A percentile compares a stretch with the other conserved stretches of the same genome.
Conservation (phyloP, 2,797 vertebrate genomes). For the Neosilurus mollespiculum region DNA sequence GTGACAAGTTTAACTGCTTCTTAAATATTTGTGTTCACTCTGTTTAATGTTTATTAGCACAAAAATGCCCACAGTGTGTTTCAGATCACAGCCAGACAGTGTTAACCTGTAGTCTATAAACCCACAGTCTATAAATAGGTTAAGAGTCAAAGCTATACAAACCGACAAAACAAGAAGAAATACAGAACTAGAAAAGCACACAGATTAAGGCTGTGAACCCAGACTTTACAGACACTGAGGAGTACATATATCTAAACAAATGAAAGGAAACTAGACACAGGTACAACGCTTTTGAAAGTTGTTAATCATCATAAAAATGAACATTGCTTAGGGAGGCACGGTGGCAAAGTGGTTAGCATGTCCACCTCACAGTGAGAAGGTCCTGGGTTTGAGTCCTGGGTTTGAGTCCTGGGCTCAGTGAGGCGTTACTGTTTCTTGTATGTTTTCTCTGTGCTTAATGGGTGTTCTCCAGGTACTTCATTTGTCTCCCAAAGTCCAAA, state of each 20-base stretch:
- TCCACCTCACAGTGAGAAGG: too few relatives aligned
- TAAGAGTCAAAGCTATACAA: not conserved
- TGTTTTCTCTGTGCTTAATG: too few relatives aligned
- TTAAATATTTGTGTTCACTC: not conserved
- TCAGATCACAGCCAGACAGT: not conserved
- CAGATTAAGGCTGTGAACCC: not conserved
- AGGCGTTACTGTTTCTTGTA: too few relatives aligned
- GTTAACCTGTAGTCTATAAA: not conserved
- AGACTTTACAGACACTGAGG: not conserved
- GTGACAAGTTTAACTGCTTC: conserved; percentile 29
- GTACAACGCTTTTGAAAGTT: not conserved
- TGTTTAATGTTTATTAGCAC: not conserved
- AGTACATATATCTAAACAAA: not conserved
- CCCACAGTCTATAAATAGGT: not conserved
- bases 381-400: too few relatives aligned
- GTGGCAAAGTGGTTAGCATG: too few relatives aligned
- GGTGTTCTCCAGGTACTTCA: too few relatives aligned
- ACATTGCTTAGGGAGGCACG: too few relatives aligned
- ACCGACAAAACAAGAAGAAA: not conserved
- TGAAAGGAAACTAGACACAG: not conserved
- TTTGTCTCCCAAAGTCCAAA: too few relatives aligned
- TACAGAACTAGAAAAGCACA: not conserved
- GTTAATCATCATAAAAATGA: too few relatives aligned
- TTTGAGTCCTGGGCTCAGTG: too few relatives aligned
- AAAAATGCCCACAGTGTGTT: not conserved